phyloP scores from a whole-genome alignment of 2,888 invertebrate genomes.

The Prosopocoilus inquinatus region DNA sequence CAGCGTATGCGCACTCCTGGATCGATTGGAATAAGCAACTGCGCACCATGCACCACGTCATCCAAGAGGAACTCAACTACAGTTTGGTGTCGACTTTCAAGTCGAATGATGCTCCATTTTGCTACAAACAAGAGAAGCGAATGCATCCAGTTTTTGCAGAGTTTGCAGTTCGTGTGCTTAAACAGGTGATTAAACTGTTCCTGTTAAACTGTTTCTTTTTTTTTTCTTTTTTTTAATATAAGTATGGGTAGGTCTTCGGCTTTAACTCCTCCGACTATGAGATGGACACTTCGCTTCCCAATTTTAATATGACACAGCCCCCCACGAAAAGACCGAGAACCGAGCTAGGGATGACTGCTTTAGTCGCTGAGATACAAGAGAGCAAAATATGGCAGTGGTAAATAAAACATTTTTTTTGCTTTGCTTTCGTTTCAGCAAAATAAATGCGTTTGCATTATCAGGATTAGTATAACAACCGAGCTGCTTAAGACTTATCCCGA shows the following conservation, averaged over 20 bases:
- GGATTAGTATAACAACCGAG: constrained; percentile 46
- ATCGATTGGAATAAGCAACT: constrained; percentile 50
- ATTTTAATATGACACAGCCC: constrained; percentile 12
- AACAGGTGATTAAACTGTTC: constrained; percentile 37
- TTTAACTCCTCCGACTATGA: constrained; percentile 6
- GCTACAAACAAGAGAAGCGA: constrained; percentile 17
- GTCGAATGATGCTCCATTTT: constrained; percentile 12
- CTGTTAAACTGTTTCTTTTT: no score
- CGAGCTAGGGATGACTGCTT: constrained; percentile 33
- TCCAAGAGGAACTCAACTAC: constrained; percentile 40
- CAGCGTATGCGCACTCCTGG: constrained; percentile 48
- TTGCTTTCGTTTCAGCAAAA: neutral
- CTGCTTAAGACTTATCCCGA: constrained; percentile 49
- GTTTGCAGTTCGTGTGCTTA: constrained; percentile 45
- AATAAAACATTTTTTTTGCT: constrained; percentile 10
- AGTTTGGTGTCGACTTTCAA: constrained; percentile 13
- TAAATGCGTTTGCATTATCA: constrained; percentile 23
- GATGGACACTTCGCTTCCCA: constrained; percentile 12
- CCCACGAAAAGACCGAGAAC: constrained; percentile 40
- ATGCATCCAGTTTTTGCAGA: constrained; percentile 34
- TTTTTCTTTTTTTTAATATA: neutral
- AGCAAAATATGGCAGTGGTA: constrained; percentile 49
- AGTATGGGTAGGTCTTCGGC: constrained; percentile 16
- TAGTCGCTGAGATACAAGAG: constrained; percentile 40
- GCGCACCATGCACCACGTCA: constrained; percentile 43